These are phyloP conservation scores for Callinectes sapidus DNA, from an alignment of 2,888 invertebrate genomes.

Conservation along the genomic window DNA sequence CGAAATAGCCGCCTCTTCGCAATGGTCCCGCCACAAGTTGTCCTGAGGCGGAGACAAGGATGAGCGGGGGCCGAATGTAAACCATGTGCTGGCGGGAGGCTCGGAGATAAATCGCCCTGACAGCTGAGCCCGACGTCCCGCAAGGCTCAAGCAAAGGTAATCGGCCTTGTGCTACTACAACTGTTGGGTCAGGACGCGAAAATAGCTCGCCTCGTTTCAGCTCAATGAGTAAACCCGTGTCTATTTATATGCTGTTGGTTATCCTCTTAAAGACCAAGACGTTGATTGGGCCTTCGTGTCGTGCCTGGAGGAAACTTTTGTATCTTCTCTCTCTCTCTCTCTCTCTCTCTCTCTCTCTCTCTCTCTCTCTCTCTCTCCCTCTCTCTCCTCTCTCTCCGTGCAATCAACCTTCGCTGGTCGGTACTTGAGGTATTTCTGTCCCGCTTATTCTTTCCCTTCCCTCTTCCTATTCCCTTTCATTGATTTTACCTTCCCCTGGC, in stretches of 20 bases:
- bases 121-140: neutral
- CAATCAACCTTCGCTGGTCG: neutral
- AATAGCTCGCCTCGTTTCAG: too few species aligned
- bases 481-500: neutral
- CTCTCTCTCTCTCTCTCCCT: conserved; percentile 18
- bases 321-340: neutral
- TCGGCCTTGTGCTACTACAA: too few species aligned
- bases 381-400: conserved; percentile 19
- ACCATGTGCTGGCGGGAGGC: neutral
- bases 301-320: neutral
- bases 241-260: too few species aligned
- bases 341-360: conserved; percentile 13
- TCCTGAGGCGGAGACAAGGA: neutral
- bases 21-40: neutral
- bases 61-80: neutral
- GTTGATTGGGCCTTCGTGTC: too few species aligned
- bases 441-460: neutral
- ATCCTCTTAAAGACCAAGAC: too few species aligned
- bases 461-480: too few species aligned
- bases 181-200: too few species aligned
- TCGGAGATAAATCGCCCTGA: neutral
- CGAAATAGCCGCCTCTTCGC: neutral
- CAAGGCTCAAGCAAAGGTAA: too few species aligned
- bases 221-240: too few species aligned
- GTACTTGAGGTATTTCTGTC: neutral